A percentile compares a stretch with the other conserved stretches of the same genome.
Evolutionary conservation across 2,888 invertebrate species (phyloP).

Genomic region (Electrophaes corylata): DNA sequence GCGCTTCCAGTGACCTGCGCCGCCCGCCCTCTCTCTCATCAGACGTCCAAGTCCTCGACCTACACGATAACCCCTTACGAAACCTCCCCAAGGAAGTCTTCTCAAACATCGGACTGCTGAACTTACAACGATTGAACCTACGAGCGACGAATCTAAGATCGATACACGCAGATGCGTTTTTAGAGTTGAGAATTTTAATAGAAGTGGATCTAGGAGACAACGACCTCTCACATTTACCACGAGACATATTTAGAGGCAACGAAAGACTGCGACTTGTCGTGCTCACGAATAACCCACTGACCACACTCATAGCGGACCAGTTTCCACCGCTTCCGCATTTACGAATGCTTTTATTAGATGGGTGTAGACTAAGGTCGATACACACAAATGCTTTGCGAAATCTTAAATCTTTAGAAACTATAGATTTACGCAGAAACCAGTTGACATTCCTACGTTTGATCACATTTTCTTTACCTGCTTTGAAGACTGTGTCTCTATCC

Average conservation of each 20-base stretch:
- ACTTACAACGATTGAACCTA: slow-evolving; percentile 93
- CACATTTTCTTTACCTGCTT: slow-evolving; percentile 87
- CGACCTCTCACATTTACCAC: slow-evolving; percentile 88
- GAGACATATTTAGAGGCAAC: slow-evolving; percentile 93
- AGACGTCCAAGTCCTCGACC: slow-evolving; percentile 88
- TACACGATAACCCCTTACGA: slow-evolving; percentile 91
- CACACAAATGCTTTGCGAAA: slow-evolving; percentile 91
- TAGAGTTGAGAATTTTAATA: slow-evolving; percentile 92
- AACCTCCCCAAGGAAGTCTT: slow-evolving; percentile 91
- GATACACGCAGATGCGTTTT: slow-evolving; percentile 93
- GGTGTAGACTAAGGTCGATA: slow-evolving; percentile 90
- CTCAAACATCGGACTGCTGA: slow-evolving; percentile 90
- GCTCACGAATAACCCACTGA: slow-evolving; percentile 92
- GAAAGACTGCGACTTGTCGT: slow-evolving; percentile 91
- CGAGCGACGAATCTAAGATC: slow-evolving; percentile 89
- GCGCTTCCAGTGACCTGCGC: slow-evolving; percentile 91
- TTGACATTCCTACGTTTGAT: slow-evolving; percentile 86
- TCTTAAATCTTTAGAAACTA: slow-evolving; percentile 88
- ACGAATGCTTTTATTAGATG: slow-evolving; percentile 90
- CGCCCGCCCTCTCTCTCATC: slow-evolving; percentile 87
- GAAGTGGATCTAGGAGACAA: slow-evolving; percentile 95
- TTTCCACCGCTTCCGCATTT: slow-evolving; percentile 93
- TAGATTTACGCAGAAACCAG: slow-evolving; percentile 92
- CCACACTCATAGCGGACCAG: slow-evolving; percentile 88
- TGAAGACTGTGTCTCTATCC: slow-evolving; percentile 92